Evolutionary conservation across 1,140 invertebrate species (phyloP), one percentile per base, ranked within the genome.

Genomic region (Elymnias hypermnestra): DNA sequence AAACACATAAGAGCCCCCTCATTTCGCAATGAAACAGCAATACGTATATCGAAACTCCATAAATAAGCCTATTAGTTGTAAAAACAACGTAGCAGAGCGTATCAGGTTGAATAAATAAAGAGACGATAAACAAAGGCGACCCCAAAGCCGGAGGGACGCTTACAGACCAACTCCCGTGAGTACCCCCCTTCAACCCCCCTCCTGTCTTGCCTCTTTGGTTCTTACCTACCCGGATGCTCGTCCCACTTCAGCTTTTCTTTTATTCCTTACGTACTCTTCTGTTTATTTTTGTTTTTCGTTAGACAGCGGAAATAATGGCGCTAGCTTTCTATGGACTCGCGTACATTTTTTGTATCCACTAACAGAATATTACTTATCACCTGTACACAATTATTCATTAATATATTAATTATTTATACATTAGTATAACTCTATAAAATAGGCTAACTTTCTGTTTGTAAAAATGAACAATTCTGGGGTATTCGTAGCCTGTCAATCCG

Each of bases 271-370:
- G 71, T 71, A 65, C 77, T 72, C 73, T 77, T 77, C 63, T 75
- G 71, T 76, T 76, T 78, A 76, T 82, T 83, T 83, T 83, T 83
- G 79, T 83, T 83, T 81, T 77, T 70, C 64, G 76, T 75, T 75
- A 81, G 64, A 73, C 72, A 55, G 70, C 63, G 76, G 72, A 81
- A 83, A 79, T 83, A 83, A 81, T 77, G 54, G 63, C 62, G 73
- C 58, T 68, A 50, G 59, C 39, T 53, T 67, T 46, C 23, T 63
- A 35, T 54, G 70, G 75, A 76, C n/a, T n/a, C n/a, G n/a, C n/a
- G n/a, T n/a, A n/a, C n/a, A n/a, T n/a, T n/a, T n/a, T n/a, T n/a
- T n/a, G n/a, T n/a, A n/a, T n/a, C n/a, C n/a, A n/a, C n/a, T n/a
- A n/a, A n/a, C n/a, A n/a, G n/a, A n/a, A n/a, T n/a, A n/a, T n/a